Evolutionary conservation across 2,888 invertebrate species (phyloP).

Genomic region (Diarsia dahlii): DNA sequence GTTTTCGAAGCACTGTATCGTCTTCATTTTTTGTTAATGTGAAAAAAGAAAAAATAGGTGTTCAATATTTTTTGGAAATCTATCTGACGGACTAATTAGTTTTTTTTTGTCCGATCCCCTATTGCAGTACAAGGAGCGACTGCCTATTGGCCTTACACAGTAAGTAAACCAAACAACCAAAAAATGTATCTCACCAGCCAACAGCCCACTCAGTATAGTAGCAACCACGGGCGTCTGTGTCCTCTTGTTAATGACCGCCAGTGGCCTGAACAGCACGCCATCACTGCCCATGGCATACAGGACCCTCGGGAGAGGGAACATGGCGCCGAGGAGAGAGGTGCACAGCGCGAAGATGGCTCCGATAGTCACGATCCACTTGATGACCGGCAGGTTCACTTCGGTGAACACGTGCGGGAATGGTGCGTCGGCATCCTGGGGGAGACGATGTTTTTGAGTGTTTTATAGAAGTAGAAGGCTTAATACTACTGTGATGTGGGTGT

Average conservation of each 20-base stretch:
- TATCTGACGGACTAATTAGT: too few species aligned
- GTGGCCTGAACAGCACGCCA: conserved; percentile 94
- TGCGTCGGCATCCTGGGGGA: conserved; percentile 93
- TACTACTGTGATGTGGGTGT: too few species aligned
- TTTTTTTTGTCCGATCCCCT: too few species aligned
- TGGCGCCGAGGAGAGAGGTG: conserved; percentile 96
- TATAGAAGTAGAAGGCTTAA: not conserved
- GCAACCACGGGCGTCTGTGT: conserved; percentile 96
- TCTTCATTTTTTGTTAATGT: too few species aligned
- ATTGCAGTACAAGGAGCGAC: too few species aligned
- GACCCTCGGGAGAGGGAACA: conserved; percentile 97
- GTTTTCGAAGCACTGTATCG: too few species aligned
- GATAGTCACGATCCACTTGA: conserved; percentile 97
- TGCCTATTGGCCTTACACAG: too few species aligned
- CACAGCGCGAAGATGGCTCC: conserved; percentile 98
- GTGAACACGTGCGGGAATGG: conserved; percentile 97
- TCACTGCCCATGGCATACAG: conserved; percentile 98
- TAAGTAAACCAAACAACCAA: not conserved
- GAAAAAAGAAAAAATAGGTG: too few species aligned
- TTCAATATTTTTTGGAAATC: too few species aligned
- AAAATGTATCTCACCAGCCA: conserved; percentile 91
- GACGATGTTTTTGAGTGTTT: not conserved
- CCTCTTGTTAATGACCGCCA: conserved; percentile 93
- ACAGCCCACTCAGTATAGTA: conserved; percentile 93
- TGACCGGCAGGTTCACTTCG: conserved; percentile 93